phyloP scores from a whole-genome alignment of 2,113 vertebrate species.

The Mormoops blainvillei region DNA sequence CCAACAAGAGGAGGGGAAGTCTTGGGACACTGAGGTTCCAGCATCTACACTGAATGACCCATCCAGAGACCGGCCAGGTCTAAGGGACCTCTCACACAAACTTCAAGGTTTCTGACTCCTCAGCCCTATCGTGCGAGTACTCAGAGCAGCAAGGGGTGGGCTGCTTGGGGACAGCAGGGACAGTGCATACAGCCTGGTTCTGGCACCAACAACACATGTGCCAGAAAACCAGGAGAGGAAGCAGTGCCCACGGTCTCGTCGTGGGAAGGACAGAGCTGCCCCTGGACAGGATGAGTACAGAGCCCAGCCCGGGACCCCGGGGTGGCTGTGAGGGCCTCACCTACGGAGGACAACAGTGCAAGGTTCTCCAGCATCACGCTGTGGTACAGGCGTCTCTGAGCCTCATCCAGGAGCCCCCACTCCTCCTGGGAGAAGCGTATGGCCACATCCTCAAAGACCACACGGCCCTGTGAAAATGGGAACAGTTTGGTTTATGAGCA shows the following conservation, averaged over 20 bases:
- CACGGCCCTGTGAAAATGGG: background rate
- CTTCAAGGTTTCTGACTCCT: background rate
- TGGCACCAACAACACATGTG: background rate
- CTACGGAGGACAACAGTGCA: background rate
- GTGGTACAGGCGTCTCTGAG: constrained; percentile 32
- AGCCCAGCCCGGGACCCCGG: too few relatives aligned
- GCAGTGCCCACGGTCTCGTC: fast-evolving
- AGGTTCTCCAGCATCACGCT: constrained; percentile 46
- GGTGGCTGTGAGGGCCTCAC: background rate
- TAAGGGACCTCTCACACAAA: background rate
- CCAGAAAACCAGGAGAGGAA: background rate
- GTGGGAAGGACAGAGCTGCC: background rate
- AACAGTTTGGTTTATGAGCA: background rate
- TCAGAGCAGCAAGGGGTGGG: background rate
- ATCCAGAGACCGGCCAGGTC: background rate
- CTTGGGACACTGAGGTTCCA: background rate
- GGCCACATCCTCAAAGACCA: constrained; percentile 46
- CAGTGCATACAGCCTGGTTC: background rate
- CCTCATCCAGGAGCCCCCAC: constrained; percentile 43
- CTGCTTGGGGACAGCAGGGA: fast-evolving
- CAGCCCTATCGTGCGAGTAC: background rate
- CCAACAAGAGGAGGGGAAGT: background rate
- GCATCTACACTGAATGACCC: background rate
- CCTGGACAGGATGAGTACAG: background rate
- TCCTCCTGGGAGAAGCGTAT: constrained; percentile 45